Evolutionary conservation across 2,113 vertebrate genomes (phyloP).

Genomic region (Stomatorhinus ivindoensis): DNA sequence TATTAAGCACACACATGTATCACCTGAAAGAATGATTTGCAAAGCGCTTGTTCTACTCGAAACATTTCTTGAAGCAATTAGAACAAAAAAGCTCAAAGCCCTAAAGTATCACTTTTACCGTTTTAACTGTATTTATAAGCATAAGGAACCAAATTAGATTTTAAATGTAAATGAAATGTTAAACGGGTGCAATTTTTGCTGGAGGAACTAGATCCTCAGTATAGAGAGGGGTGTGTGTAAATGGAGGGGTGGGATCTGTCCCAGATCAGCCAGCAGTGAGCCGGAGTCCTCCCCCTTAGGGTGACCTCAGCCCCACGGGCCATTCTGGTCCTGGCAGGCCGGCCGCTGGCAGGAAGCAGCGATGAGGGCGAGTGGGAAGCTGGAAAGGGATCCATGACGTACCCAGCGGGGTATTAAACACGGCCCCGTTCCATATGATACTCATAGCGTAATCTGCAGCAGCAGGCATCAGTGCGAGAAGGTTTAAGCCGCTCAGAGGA

Average conservation of each 20-base stretch:
- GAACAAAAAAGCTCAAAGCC: background rate
- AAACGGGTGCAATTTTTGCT: background rate
- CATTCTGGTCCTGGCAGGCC: background rate
- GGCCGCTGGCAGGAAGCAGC: background rate
- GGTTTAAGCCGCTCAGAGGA: background rate
- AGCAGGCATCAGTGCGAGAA: background rate
- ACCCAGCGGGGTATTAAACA: background rate
- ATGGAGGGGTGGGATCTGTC: background rate
- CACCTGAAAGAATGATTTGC: background rate
- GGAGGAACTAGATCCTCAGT: background rate
- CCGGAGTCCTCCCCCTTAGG: background rate
- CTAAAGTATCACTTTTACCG: background rate
- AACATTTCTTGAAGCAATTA: background rate
- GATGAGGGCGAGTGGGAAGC: background rate
- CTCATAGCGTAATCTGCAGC: background rate
- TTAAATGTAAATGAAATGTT: background rate
- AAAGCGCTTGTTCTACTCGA: background rate
- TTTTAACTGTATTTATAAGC: background rate
- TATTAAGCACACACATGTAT: background rate
- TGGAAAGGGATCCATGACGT: background rate
- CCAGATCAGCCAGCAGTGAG: background rate
- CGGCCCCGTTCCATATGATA: background rate
- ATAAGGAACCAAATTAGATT: background rate
- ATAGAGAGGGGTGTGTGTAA: background rate
- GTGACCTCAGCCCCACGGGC: conserved; percentile 5